phyloP scores from a whole-genome alignment of 2,113 vertebrate genomes.

The Zingel zingel region DNA sequence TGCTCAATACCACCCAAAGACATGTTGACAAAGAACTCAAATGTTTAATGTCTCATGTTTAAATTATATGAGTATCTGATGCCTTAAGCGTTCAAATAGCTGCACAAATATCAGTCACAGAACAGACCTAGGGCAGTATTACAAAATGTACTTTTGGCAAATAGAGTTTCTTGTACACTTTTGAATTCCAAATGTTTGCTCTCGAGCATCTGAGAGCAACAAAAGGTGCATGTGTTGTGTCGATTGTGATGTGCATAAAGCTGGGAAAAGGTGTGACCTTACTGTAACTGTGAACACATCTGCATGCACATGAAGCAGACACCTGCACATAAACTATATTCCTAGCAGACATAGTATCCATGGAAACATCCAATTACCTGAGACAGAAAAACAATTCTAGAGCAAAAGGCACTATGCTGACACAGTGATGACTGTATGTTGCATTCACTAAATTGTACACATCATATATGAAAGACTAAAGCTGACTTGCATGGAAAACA shows the following conservation, averaged over 20 bases:
- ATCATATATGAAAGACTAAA: neutral
- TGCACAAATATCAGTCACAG: slow-evolving; percentile 31
- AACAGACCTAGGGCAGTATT: slow-evolving; percentile 22
- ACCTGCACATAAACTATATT: slow-evolving; percentile 48
- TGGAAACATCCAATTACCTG: slow-evolving; percentile 81
- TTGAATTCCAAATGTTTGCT: slow-evolving; percentile 35
- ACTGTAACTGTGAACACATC: slow-evolving; percentile 55
- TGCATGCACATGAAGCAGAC: slow-evolving; percentile 53
- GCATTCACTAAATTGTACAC: slow-evolving; percentile 20
- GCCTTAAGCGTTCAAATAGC: slow-evolving; percentile 39
- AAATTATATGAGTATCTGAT: slow-evolving; percentile 52
- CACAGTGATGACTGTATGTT: slow-evolving; percentile 15
- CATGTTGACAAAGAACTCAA: slow-evolving; percentile 42
- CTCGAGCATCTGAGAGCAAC: neutral
- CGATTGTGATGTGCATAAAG: neutral
- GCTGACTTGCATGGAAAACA: neutral
- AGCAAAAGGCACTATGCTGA: slow-evolving; percentile 33
- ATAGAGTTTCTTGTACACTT: slow-evolving; percentile 6
- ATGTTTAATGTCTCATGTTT: slow-evolving; percentile 49
- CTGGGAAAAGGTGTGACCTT: slow-evolving; percentile 44
- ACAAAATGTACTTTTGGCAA: slow-evolving; percentile 27
- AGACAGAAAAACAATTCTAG: slow-evolving; percentile 59
- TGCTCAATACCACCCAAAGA: slow-evolving; percentile 38
- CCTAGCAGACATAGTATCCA: slow-evolving; percentile 73
- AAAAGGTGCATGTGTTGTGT: neutral